Conservation (phyloP, 2,888 invertebrate species). For the Lithosia quadra region DNA sequence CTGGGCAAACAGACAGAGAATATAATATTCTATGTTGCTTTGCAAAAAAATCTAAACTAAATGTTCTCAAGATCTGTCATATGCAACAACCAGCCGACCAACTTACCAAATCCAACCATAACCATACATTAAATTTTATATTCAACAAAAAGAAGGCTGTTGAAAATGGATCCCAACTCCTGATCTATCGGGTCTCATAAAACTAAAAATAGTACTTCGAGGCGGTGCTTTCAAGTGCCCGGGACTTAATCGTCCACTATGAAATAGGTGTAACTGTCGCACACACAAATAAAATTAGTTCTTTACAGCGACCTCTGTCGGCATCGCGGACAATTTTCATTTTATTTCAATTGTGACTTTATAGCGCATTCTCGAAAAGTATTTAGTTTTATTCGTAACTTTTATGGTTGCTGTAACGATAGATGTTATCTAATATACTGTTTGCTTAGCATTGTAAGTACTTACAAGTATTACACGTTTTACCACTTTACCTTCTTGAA, state of each 20-base stretch:
- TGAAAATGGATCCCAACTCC: slow-evolving; percentile 37
- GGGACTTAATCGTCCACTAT: slow-evolving; percentile 64
- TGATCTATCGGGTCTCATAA: slow-evolving; percentile 56
- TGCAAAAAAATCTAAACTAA: too few species aligned
- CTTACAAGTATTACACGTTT: background rate
- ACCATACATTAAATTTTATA: too few species aligned
- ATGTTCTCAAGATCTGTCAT: too few species aligned
- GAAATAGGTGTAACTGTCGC: slow-evolving; percentile 67
- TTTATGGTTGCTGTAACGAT: slow-evolving; percentile 41
- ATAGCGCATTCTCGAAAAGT: slow-evolving; percentile 54
- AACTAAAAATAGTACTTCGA: slow-evolving; percentile 68
- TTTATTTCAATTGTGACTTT: slow-evolving; percentile 71
- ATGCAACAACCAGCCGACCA: too few species aligned
- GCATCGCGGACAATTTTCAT: slow-evolving; percentile 56
- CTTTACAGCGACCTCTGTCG: slow-evolving; percentile 72
- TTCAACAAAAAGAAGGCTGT: background rate
- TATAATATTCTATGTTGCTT: too few species aligned
- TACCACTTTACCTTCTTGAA: too few species aligned
- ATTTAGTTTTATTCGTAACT: slow-evolving; percentile 43
- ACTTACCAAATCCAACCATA: too few species aligned
- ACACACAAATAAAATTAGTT: slow-evolving; percentile 73
- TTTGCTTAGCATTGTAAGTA: slow-evolving; percentile 17
- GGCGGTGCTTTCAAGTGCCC: slow-evolving; percentile 57
- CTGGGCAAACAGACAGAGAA: too few species aligned
- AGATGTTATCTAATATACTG: slow-evolving; percentile 12